Base-by-base conservation (phyloP, 2,888 invertebrate species). In the Athetis lepigone region DNA sequence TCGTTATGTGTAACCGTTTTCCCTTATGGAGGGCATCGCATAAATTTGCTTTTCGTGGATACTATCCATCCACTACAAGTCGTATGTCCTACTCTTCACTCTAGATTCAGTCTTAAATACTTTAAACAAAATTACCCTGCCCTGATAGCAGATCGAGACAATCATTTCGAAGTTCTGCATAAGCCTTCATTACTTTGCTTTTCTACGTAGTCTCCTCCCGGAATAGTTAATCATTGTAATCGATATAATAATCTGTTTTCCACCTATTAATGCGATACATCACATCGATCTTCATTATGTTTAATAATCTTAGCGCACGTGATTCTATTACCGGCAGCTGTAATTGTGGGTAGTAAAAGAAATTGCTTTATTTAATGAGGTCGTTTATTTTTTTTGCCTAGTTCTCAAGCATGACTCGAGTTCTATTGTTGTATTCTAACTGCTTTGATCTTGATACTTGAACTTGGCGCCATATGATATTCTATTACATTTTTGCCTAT, bases 221-320 rank as follows among this genome's bases (percentile, higher is more conserved):
- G 23, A 21, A 18, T 50, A 9, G 11, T 50, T 33, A 45, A 13
- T 11, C 18, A 55, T 25, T 42, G 52, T 50, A 66, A 54, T 39
- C 51, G 33, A 57, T 59, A 36, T 27, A 25, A 39, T 21, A 37
- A 71, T 56, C 45, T 40, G 13, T 54, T 55, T 58, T 55, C 27
- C 29, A 55, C 8, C 27, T 40, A 45, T 37, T 25, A 57, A 18
- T 19, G 7, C 13, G 16, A 58, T 55, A 42, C 50, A 59, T 52
- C 29, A 42, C 50, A 59, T 52, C 29, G 47, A 65, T 73, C 27
- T 51, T 42, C 55, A 73, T 67, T 39, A 43, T 2, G 16, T 43
- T 6, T 72, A 42, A 58, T 50, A 39, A 33, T 18, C 13, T 7
- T 18, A 33, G n/a, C 27, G n/a, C 72, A 64, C 65, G 71, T 71